Base-by-base conservation (phyloP, 2,113 vertebrate species). In the Murina feae region DNA sequence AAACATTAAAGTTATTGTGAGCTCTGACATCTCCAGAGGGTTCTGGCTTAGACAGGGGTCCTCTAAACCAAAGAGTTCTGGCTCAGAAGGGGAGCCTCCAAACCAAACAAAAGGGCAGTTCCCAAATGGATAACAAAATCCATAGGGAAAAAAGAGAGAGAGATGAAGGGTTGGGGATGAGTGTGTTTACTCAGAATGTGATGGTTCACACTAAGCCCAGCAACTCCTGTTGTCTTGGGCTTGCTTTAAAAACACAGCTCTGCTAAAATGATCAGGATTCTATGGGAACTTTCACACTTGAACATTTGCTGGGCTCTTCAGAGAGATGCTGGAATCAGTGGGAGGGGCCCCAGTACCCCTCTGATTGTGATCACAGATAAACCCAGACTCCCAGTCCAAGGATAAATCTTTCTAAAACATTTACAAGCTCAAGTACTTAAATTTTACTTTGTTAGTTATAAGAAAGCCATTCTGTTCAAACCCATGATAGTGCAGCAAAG, bases 241-340 rank as follows among this genome's bases (percentile, higher is more conserved):
- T 95, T 89, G 60, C 94, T 97, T 95, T 93, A 81, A 96, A 96
- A 97, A 94, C 71, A 97, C 25, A 93, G 39, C 21, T 89, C 23
- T 12, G 25, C 44, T 76, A 74, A 90, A 95, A 85, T 85, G 72
- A 81, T 91, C 30, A 92, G 84, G 39, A 80, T 74, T 68, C 4
- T 1, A 72, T 96, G 95, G 95, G 93, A 97, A 96, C 60, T 95
- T 97, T 97, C 93, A 95, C 96, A 95, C 93, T 95, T 85, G 89
- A 96, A 79, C 95, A 96, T 97, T 97, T 97, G 96, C 76, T 74
- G 0, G 17, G 68, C 81, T 96, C 93, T 94, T 96, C 72, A 96
- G 94, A 95, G 96, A 96, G 84, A 71, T 55, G 71, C 32, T 93
- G 81, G 95, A 93, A 81, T 87, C 89, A 92, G 94, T 78, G 90